These are phyloP conservation scores for Muntiacus muntjak DNA, from an alignment of 2,113 vertebrate genomes.

Conservation along the genomic window DNA sequence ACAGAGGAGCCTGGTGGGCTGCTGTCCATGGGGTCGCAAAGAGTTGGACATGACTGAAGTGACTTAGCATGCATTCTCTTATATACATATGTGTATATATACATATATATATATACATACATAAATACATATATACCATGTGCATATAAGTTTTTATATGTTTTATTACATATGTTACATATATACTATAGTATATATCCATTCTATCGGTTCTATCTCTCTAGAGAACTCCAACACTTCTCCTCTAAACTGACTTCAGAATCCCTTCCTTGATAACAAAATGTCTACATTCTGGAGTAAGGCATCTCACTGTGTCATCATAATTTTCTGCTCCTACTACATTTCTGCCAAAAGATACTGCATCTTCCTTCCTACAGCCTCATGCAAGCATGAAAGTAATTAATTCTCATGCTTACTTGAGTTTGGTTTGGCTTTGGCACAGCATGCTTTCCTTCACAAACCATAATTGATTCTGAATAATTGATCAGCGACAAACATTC, in stretches of 20 bases:
- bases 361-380: background rate
- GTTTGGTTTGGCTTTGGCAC: slow-evolving; percentile 66
- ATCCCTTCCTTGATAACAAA: background rate
- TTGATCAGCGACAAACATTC: slow-evolving; percentile 72
- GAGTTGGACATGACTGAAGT: background rate
- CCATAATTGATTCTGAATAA: slow-evolving; percentile 77
- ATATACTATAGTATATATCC: background rate
- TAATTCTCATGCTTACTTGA: slow-evolving; percentile 58
- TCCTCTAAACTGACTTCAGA: background rate
- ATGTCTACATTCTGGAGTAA: background rate
- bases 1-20: background rate
- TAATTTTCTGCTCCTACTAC: background rate
- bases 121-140: background rate
- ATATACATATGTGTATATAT: background rate
- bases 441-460: slow-evolving; percentile 62
- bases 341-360: background rate
- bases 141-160: background rate
- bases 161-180: background rate
- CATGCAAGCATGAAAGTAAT: slow-evolving; percentile 46
- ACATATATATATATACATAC: too few relatives aligned
- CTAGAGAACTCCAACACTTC: background rate
- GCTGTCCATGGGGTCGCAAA: background rate
- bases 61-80: background rate
- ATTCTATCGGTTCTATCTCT: background rate
- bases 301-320: background rate